These are phyloP conservation scores for Neodiprion fabricii DNA, from an alignment of 1,140 invertebrate species.

Conservation along the genomic window DNA sequence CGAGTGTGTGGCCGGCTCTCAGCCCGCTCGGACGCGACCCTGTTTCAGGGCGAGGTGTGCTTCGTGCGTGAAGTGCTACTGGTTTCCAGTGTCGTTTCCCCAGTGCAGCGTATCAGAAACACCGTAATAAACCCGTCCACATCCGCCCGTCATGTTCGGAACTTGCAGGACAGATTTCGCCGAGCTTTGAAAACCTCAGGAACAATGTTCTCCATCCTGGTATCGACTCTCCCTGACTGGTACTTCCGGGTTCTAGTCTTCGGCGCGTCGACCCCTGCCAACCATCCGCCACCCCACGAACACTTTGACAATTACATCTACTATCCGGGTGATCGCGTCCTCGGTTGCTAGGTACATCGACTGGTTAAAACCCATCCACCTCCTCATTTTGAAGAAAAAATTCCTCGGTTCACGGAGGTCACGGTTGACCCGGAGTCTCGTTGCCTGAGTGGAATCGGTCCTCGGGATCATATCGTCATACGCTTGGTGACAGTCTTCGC, in stretches of 20 bases:
- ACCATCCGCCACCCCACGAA: conserved; percentile 9
- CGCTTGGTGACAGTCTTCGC: too few relatives aligned
- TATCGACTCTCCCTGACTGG: background rate
- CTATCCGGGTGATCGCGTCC: background rate
- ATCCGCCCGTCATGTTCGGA: conserved; percentile 15
- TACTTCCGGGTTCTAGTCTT: background rate
- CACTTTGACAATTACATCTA: background rate
- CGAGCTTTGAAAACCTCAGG: background rate
- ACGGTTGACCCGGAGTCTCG: too few relatives aligned
- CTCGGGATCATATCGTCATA: too few relatives aligned
- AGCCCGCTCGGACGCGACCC: conserved; percentile 33
- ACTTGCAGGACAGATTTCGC: conserved; percentile 8
- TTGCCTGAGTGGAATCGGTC: too few relatives aligned
- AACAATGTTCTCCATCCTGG: background rate
- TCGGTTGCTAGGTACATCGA: too few relatives aligned
- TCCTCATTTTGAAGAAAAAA: background rate
- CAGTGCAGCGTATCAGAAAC: too few relatives aligned
- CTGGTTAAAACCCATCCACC: background rate
- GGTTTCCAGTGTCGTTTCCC: background rate
- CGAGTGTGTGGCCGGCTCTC: conserved; percentile 37
- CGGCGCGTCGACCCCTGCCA: background rate
- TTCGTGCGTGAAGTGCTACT: conserved; percentile 5
- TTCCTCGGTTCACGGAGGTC: background rate
- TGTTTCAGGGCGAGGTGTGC: conserved; percentile 7
- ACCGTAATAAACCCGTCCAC: conserved; percentile 11